Conservation (phyloP, 1,140 invertebrate species). For the Luehdorfia chinensis region DNA sequence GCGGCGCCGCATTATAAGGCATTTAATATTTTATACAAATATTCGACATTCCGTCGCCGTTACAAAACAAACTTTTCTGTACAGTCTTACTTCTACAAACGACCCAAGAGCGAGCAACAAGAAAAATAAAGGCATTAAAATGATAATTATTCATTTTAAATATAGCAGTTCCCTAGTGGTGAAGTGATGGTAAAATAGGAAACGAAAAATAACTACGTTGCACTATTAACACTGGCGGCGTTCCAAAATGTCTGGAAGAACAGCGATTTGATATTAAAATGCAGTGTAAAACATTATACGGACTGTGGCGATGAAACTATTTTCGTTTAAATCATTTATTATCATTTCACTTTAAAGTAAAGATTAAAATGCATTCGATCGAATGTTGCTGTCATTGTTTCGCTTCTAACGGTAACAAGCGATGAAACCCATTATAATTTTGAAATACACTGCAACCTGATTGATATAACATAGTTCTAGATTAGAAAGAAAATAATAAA, state of each 20-base stretch:
- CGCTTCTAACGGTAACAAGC: not conserved
- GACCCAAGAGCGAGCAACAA: not conserved
- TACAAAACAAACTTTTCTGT: not conserved
- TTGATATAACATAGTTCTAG: slow-evolving; percentile 1
- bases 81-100: not conserved
- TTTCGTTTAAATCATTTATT: too few species aligned
- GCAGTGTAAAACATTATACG: too few species aligned
- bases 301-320: too few species aligned
- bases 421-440: too few species aligned
- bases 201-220: too few species aligned
- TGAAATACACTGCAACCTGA: slow-evolving; percentile 1
- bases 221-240: too few species aligned
- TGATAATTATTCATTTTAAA: too few species aligned
- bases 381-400: not conserved
- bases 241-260: too few species aligned
- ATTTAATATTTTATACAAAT: slow-evolving; percentile 28
- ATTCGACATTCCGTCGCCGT: not conserved
- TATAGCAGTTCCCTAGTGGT: too few species aligned
- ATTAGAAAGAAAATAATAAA: not conserved
- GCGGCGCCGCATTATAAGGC: slow-evolving; percentile 26
- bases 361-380: not conserved
- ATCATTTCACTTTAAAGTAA: not conserved
- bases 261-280: too few species aligned
- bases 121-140: not conserved
- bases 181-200: too few species aligned